These are phyloP conservation scores for Ophion costatus DNA, from an alignment of 2,888 invertebrate species.

Conservation along the genomic window DNA sequence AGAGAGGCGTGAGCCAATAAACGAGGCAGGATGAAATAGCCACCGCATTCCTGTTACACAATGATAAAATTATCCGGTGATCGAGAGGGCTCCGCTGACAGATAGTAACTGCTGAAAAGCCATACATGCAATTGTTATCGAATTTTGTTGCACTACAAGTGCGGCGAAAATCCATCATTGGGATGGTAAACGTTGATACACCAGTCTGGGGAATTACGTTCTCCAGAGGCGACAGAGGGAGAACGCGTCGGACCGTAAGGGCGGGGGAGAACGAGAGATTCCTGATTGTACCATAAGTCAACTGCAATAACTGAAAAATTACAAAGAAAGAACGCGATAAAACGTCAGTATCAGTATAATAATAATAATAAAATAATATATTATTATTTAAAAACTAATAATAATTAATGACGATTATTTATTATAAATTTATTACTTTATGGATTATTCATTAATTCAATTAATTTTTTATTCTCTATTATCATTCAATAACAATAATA, in stretches of 20 bases:
- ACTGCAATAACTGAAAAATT: too few species aligned
- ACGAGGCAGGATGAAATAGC: constrained; percentile 23
- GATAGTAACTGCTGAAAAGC: constrained; percentile 11
- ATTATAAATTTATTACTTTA: too few species aligned
- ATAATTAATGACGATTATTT: not conserved
- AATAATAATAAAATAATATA: not conserved
- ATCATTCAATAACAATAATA: too few species aligned
- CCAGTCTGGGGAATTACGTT: not conserved
- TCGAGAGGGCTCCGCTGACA: not conserved
- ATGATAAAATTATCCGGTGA: constrained; percentile 11
- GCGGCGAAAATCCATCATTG: constrained; percentile 52
- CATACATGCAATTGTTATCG: constrained; percentile 41
- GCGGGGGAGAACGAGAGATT: too few species aligned
- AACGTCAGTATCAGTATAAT: too few species aligned
- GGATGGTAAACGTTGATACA: constrained; percentile 13
- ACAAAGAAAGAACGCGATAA: too few species aligned
- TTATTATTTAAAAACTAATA: not conserved
- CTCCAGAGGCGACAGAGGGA: too few species aligned
- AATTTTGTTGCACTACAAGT: constrained; percentile 22
- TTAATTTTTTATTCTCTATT: too few species aligned
- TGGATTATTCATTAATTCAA: too few species aligned
- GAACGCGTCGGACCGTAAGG: too few species aligned
- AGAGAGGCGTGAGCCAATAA: constrained; percentile 16
- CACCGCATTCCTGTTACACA: constrained; percentile 4
- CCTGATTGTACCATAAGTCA: too few species aligned